A percentile compares a stretch with the other conserved stretches of the same genome.
Conservation (phyloP, 2,113 vertebrate species). For the Egretta garzetta region DNA sequence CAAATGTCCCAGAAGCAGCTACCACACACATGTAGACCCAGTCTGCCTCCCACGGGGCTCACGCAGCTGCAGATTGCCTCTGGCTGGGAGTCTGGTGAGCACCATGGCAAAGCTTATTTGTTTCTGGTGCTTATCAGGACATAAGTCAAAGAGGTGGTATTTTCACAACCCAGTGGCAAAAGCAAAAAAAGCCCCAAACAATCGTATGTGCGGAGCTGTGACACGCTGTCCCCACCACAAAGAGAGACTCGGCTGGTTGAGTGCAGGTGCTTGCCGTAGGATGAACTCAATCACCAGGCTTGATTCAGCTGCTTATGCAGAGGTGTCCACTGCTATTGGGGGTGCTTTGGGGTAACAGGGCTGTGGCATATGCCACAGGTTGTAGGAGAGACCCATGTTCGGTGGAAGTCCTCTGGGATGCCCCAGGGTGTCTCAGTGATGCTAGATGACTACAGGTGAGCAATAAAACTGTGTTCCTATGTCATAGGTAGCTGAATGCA, state of each 20-base stretch:
- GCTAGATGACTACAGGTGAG: neutral
- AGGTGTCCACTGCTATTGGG: neutral
- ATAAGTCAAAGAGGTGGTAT: neutral
- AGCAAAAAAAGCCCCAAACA: neutral
- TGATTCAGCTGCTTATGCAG: neutral
- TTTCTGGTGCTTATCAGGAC: neutral
- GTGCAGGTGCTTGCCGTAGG: neutral
- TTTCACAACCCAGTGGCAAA: neutral
- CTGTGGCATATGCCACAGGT: neutral
- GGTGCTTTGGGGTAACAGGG: neutral
- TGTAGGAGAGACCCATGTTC: neutral
- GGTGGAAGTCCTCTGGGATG: neutral
- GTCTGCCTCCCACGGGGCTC: neutral
- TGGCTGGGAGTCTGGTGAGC: neutral
- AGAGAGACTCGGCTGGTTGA: neutral
- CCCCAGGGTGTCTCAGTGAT: neutral
- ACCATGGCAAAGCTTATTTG: neutral
- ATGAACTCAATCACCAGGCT: neutral
- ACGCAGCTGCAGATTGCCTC: neutral
- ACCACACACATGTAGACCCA: neutral
- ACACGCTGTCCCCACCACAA: neutral
- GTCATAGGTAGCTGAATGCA: neutral
- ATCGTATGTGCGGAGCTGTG: neutral
- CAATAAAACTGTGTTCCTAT: neutral
- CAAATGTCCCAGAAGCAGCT: neutral